Evolutionary conservation across 2,113 vertebrate genomes (phyloP), one percentile per base, ranked within the genome.

Genomic region (Cisticola juncidis): DNA sequence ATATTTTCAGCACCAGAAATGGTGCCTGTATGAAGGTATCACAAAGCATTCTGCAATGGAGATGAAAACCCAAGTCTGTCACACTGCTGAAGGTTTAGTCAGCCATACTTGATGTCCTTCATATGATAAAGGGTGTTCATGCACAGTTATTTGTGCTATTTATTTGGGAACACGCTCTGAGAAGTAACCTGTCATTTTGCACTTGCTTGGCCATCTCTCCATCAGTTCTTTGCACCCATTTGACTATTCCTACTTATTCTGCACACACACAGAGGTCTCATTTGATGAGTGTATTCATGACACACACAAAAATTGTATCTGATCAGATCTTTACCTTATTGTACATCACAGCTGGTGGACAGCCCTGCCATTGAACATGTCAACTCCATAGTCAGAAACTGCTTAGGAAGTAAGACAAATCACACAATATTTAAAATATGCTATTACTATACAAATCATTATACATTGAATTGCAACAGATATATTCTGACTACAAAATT

Each of bases 1-100:
- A 64, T n/a, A 80, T 81, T 82, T 76, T 73, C 79, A 86, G 53
- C 40, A 82, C 51, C 48, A 93, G 45, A 96, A 88, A 95, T 79
- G 6, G 44, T 87, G 45, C 36, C 45, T 92, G 81, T 38, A 1
- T 24, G 35, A 56, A 92, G 22, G n/a, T 36, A 45, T 57, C 79
- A 61, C 53, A 92, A 92, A 89, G 48, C 23, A 7, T 81, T 94
- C 92, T 64, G 10, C 10, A 33, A n/a, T 36, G 33, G 57, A 81
- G 26, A 83, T 28, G 25, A 83, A 89, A 91, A 97, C 81, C 9
- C 16, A 40, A 66, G 51, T 72, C 76, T 91, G 56, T 58, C 57
- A 54, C 18, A 56, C 50, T 85, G 65, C 31, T 94, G 80, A 86
- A 92, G 26, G 64, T 71, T 91, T 76, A 88, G 62, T 94, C 88